Evolutionary conservation across 2,113 vertebrate genomes (phyloP).

Genomic region (Charina bottae): DNA sequence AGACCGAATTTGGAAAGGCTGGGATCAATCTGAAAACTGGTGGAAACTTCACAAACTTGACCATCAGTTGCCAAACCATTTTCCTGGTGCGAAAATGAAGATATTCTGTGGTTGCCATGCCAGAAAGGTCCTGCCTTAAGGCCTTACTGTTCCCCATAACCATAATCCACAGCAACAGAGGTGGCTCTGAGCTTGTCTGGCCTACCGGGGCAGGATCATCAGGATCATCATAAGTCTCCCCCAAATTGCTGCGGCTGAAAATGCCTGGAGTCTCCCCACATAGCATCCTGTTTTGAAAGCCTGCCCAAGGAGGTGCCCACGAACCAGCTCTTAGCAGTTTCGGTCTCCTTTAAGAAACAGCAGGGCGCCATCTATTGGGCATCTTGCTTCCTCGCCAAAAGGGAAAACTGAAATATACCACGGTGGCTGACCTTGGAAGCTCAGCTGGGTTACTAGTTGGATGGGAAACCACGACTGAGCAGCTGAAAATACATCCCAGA

Average conservation of each 20-base stretch:
- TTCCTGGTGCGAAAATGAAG: not conserved
- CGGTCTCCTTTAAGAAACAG: constrained; percentile 58
- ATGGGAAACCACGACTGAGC: not conserved
- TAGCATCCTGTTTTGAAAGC: not conserved
- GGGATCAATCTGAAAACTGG: constrained; percentile 37
- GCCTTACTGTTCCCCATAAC: no score
- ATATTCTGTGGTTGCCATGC: no score
- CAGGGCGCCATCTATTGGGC: constrained; percentile 70
- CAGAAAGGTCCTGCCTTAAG: not conserved
- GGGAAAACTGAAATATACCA: not conserved
- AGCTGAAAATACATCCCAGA: not conserved
- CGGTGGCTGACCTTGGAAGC: not conserved
- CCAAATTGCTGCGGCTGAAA: not conserved
- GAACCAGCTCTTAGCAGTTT: not conserved
- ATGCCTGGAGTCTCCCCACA: not conserved
- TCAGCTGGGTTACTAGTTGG: not conserved
- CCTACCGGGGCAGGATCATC: not conserved
- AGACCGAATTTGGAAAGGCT: not conserved
- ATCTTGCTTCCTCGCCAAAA: not conserved
- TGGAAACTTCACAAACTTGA: not conserved
- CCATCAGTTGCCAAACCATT: not conserved
- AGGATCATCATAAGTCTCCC: not conserved
- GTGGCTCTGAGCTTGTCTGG: no score
- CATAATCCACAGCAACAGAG: no score
- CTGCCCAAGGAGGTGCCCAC: not conserved